These are phyloP conservation scores for Amiota communis DNA, from an alignment of 2,888 invertebrate genomes.

Conservation along the genomic window DNA sequence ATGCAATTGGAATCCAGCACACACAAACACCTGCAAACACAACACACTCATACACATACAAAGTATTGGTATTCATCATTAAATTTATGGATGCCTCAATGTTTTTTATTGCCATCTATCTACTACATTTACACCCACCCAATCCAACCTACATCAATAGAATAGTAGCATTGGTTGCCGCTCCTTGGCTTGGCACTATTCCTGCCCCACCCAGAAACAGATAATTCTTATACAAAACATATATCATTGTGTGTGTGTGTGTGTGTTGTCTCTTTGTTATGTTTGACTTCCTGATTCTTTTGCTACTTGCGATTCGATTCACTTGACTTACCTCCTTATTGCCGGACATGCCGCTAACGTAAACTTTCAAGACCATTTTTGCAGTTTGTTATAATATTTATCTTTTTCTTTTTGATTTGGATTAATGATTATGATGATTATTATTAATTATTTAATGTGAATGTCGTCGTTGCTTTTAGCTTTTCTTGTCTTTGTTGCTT, in stretches of 20 bases:
- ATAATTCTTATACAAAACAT: not conserved
- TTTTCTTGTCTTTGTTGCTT: not conserved
- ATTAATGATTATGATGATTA: no score
- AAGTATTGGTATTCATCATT: not conserved
- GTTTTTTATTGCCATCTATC: not conserved
- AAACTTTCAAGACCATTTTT: slow-evolving; percentile 90
- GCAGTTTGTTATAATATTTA: not conserved
- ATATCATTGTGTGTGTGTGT: not conserved
- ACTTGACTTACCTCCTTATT: slow-evolving; percentile 87
- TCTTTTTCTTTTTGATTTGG: no score
- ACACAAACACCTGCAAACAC: slow-evolving; percentile 37
- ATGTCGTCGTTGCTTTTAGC: slow-evolving; percentile 31
- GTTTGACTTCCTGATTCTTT: slow-evolving; percentile 17
- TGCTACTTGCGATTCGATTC: not conserved
- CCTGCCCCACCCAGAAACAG: not conserved
- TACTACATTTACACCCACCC: not conserved
- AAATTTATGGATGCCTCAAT: not conserved
- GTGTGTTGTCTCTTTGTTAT: not conserved
- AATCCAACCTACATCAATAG: not conserved
- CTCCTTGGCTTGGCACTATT: not conserved
- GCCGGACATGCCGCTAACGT: slow-evolving; percentile 93
- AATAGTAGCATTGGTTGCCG: no score
- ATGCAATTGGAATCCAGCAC: slow-evolving; percentile 17
- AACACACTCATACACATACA: slow-evolving; percentile 7
- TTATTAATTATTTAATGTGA: slow-evolving; percentile 30